Evolutionary conservation across 2,797 vertebrate genomes (phyloP).

Genomic region (Octomys mimax): DNA sequence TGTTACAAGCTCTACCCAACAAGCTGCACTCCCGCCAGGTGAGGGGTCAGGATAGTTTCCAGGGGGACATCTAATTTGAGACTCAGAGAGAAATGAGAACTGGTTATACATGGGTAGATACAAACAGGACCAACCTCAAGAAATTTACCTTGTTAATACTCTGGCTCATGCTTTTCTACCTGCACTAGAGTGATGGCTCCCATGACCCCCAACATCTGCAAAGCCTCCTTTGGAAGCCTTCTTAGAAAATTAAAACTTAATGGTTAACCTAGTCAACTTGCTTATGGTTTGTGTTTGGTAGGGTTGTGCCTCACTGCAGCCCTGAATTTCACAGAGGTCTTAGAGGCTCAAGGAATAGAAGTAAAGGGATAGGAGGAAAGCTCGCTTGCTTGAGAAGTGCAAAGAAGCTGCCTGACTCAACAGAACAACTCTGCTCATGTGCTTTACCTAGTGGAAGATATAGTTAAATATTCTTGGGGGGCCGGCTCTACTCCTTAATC

Average conservation of each 20-base stretch:
- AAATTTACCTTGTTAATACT: neutral
- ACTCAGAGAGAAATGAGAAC: neutral
- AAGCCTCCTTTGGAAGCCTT: neutral
- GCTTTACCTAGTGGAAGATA: slow-evolving; percentile 3
- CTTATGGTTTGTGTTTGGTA: neutral
- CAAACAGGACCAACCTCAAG: neutral
- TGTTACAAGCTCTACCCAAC: neutral
- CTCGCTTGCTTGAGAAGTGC: neutral
- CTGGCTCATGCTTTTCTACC: neutral
- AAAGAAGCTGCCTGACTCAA: neutral
- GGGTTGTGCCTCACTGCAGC: neutral
- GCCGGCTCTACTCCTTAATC: neutral
- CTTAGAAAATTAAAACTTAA: slow-evolving; percentile 7
- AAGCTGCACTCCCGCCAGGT: neutral
- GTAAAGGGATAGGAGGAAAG: neutral
- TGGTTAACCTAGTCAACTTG: neutral
- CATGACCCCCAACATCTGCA: neutral
- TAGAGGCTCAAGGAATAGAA: neutral
- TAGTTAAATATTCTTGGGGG: neutral
- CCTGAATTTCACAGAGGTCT: neutral
- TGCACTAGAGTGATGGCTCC: neutral
- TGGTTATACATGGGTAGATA: neutral
- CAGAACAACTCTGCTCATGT: neutral
- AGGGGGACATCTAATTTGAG: neutral
- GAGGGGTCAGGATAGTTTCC: neutral